A percentile compares a stretch with the other conserved stretches of the same genome.
Evolutionary conservation across 2,797 vertebrate species (phyloP).

Genomic region (Centroberyx gerrardi): DNA sequence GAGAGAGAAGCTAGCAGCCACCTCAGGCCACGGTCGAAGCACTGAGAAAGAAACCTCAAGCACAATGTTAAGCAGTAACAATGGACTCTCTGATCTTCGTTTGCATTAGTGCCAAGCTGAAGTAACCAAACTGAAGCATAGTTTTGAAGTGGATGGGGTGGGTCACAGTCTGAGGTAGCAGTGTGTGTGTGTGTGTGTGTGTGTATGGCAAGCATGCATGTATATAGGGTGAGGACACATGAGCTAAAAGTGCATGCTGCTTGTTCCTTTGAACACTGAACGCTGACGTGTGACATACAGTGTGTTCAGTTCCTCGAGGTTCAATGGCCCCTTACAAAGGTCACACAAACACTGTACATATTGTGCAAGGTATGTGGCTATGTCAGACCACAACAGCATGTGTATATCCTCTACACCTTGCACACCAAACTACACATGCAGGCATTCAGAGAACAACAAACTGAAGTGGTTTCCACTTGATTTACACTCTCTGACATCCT

Average conservation of each 20-base stretch:
- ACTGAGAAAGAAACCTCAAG: conserved; percentile 17
- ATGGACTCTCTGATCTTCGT: conserved; percentile 43
- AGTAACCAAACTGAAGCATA: conserved; percentile 36
- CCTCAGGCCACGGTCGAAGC: conserved; percentile 64
- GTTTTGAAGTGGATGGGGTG: conserved; percentile 30
- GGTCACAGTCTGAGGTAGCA: conserved; percentile 3
- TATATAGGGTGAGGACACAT: background rate
- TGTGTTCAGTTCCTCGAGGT: conserved; percentile 14
- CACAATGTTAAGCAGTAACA: conserved; percentile 55
- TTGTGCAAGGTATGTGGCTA: background rate
- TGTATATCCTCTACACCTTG: background rate
- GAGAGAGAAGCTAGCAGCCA: conserved; percentile 54
- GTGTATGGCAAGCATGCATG: background rate
- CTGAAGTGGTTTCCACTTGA: background rate
- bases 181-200: conserved; percentile 6
- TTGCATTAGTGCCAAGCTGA: conserved; percentile 41
- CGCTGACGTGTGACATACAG: background rate
- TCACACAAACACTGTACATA: conserved; percentile 13
- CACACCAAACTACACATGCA: background rate
- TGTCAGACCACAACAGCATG: background rate
- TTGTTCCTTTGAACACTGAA: conserved; percentile 4
- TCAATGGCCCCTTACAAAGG: background rate
- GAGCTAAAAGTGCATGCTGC: background rate
- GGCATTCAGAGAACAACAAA: background rate
- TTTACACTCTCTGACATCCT: background rate